Conservation (phyloP, 2,888 invertebrate species). For the Pegoplata infirma region DNA sequence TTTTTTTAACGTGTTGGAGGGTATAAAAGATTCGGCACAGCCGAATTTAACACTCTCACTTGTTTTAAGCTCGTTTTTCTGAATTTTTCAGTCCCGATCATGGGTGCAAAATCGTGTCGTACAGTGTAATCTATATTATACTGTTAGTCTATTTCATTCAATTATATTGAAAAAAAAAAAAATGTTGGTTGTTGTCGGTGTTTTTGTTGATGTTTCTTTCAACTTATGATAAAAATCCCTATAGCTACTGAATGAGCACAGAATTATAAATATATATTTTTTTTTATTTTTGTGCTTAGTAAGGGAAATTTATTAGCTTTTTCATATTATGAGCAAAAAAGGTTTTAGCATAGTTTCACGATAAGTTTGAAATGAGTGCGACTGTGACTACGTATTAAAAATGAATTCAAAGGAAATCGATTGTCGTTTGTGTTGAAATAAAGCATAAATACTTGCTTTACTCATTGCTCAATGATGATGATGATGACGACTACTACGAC, state of each 20-base stretch:
- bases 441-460: constrained; percentile 49
- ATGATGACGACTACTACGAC: neutral
- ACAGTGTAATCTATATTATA: constrained; percentile 4
- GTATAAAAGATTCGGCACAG: too few relatives aligned
- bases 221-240: neutral
- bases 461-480: constrained; percentile 13
- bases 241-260: neutral
- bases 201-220: neutral
- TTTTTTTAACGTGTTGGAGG: too few relatives aligned
- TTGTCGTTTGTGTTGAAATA: constrained; percentile 50
- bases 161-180: neutral
- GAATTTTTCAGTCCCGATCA: too few relatives aligned
- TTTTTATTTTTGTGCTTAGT: constrained; percentile 35
- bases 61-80: neutral
- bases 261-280: neutral
- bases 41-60: too few relatives aligned
- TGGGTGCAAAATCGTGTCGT: too few relatives aligned
- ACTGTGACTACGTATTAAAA: constrained; percentile 32
- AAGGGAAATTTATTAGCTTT: constrained; percentile 48
- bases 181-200: constrained; percentile 1
- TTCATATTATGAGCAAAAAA: constrained; percentile 9
- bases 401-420: constrained; percentile 51
- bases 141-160: neutral
- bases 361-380: neutral
- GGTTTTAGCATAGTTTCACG: constrained; percentile 27